Percentiles rank a stretch among this genome's conserved stretches.
Evolutionary conservation across 2,113 vertebrate species (phyloP).

Genomic region (Pseudois nayaur): DNA sequence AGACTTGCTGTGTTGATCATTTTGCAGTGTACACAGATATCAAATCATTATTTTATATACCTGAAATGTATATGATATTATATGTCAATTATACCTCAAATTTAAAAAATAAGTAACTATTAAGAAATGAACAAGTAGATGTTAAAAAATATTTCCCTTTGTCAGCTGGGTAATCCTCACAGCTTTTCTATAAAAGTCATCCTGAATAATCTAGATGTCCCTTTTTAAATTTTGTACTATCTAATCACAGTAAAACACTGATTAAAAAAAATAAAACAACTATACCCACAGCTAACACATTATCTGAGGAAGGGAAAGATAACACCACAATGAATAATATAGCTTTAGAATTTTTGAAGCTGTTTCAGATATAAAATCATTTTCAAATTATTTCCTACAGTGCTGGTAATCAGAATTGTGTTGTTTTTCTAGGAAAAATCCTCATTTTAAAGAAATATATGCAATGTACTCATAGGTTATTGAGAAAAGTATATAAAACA

Average conservation of each 20-base stretch:
- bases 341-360: conserved; percentile 6
- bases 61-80: not conserved
- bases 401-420: not conserved
- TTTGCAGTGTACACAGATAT: not conserved
- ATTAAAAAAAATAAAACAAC: not conserved
- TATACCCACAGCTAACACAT: not conserved
- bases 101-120: not conserved
- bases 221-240: not conserved
- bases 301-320: not conserved
- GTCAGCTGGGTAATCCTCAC: not conserved
- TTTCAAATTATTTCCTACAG: conserved; percentile 20
- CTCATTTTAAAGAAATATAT: not conserved
- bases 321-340: not conserved
- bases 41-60: not conserved
- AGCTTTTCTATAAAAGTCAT: not conserved
- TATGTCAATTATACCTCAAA: not conserved
- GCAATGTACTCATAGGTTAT: not conserved
- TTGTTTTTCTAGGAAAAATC: conserved; percentile 3
- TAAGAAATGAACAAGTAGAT: not conserved
- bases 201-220: not conserved
- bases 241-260: not conserved
- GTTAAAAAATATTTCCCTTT: conserved; percentile 25
- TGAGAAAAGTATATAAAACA: conserved; percentile 52
- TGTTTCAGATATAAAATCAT: not conserved
- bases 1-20: not conserved